phyloP scores from a whole-genome alignment of 2,113 vertebrate species.

The Odontophorus gujanensis region DNA sequence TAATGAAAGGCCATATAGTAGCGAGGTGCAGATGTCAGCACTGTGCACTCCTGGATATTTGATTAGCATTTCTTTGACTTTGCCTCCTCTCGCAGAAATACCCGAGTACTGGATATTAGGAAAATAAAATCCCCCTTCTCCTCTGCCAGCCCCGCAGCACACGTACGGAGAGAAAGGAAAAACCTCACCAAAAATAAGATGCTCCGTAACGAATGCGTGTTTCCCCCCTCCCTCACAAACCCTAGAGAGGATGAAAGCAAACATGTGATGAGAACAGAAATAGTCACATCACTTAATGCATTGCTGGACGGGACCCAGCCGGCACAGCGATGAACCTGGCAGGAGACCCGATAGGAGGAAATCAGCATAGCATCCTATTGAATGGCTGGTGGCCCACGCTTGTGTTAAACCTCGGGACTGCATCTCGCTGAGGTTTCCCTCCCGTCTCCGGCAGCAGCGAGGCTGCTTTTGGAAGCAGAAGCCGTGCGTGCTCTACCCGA shows the following conservation, averaged over 20 bases:
- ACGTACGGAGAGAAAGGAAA: neutral
- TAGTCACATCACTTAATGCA: constrained; percentile 69
- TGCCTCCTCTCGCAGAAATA: constrained; percentile 45
- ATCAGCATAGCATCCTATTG: constrained; percentile 50
- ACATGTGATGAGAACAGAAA: constrained; percentile 71
- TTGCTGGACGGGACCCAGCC: constrained; percentile 68
- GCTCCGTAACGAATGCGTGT: constrained; percentile 3
- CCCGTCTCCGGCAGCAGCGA: rapidly evolving
- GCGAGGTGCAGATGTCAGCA: constrained; percentile 67
- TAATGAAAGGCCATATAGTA: constrained; percentile 68
- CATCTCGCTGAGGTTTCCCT: constrained; percentile 52
- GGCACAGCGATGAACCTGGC: constrained; percentile 53
- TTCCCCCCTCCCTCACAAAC: neutral
- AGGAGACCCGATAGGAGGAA: constrained; percentile 41
- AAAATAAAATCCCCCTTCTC: constrained; percentile 45
- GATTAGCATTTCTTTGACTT: constrained; percentile 71
- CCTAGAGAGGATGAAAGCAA: constrained; percentile 59
- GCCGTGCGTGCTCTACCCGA: neutral
- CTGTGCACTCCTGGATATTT: constrained; percentile 65
- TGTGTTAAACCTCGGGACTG: constrained; percentile 32
- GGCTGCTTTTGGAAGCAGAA: constrained; percentile 6
- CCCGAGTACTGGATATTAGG: neutral
- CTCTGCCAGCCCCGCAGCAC: neutral
- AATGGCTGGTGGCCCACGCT: constrained; percentile 69
- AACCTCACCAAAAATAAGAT: constrained; percentile 30